Evolutionary conservation across 2,888 invertebrate genomes (phyloP), one percentile per base, ranked within the genome.

Genomic region (Stenchaetothrips biformis): DNA sequence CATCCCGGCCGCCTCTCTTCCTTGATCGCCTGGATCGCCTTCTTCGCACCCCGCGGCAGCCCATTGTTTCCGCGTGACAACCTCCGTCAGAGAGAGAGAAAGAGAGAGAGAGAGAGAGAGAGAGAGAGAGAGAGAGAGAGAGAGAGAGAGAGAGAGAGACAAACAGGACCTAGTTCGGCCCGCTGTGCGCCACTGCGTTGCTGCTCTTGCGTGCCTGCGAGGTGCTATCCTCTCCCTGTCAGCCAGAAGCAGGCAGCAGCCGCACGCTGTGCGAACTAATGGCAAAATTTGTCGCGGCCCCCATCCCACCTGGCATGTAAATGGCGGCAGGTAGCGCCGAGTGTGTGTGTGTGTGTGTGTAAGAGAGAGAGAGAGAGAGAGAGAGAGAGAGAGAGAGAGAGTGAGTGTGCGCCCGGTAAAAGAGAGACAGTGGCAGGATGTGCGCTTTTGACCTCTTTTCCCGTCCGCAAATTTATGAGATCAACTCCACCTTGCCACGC

Each of bases 381-480:
- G 0, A 2, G 62, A 16, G 67, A 16, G 53, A 18, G 21, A 21
- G 67, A 7, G 21, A 25, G 21, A 25, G 25, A 6, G 18, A 59
- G 59, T 6, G 53, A 53, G 16, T 37, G 37, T 37, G 37, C 4
- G 37, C 37, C 37, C 37, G 6, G 53, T 53, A 53, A 16, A 16
- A 16, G 53, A 9, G 53, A 13, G 59, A 16, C 59, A 59, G 59
- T 13, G 67, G 25, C 67, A 74, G 16, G 59, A 18, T 59, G 59
- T 59, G 59, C 67, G 25, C 67, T 74, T 74, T 74, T 74, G 25
- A 74, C 67, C 67, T 74, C 13, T 25, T 74, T 74, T 74, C 67
- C 67, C 67, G 67, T 74, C 67, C 25, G 67, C 67, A 74, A 74
- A 74, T 74, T 74, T 74, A 74, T 74, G 67, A 74, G 67, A 7